Conservation (phyloP, 2,888 invertebrate species). For the Leptarthrus brevirostris region DNA sequence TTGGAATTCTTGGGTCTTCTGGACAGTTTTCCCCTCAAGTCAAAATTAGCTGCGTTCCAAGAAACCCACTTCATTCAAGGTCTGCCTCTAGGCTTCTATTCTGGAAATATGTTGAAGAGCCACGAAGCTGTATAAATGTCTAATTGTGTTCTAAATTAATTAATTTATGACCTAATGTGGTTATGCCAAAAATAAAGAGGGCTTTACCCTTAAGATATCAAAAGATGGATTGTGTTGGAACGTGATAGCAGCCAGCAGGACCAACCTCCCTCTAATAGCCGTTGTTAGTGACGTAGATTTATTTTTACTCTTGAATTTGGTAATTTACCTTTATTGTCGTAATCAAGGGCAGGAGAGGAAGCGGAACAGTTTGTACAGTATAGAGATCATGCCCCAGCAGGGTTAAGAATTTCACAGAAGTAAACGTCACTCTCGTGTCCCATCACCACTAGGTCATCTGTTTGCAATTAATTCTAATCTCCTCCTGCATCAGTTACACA, state of each 20-base stretch:
- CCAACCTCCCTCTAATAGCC: slow-evolving; percentile 25
- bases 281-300: slow-evolving; percentile 36
- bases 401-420: too few relatives aligned
- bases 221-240: slow-evolving; percentile 24
- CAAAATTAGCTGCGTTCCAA: too few relatives aligned
- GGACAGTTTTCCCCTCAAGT: too few relatives aligned
- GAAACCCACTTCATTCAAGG: not conserved
- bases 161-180: slow-evolving; percentile 54
- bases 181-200: slow-evolving; percentile 29
- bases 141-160: slow-evolving; percentile 54
- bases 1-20: too few relatives aligned
- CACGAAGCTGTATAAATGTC: slow-evolving; percentile 52
- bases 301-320: slow-evolving; percentile 27
- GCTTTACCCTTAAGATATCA: slow-evolving; percentile 10
- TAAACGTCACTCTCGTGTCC: too few relatives aligned
- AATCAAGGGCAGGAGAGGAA: too few relatives aligned
- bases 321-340: too few relatives aligned
- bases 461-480: too few relatives aligned
- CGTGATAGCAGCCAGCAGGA: slow-evolving; percentile 24
- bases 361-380: too few relatives aligned
- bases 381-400: too few relatives aligned
- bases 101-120: slow-evolving; percentile 21
- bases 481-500: too few relatives aligned
- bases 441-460: too few relatives aligned
- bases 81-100: not conserved